Percentiles rank a stretch among this genome's conserved stretches.
Evolutionary conservation across 2,888 invertebrate species (phyloP).

Genomic region (Dryobota labecula): DNA sequence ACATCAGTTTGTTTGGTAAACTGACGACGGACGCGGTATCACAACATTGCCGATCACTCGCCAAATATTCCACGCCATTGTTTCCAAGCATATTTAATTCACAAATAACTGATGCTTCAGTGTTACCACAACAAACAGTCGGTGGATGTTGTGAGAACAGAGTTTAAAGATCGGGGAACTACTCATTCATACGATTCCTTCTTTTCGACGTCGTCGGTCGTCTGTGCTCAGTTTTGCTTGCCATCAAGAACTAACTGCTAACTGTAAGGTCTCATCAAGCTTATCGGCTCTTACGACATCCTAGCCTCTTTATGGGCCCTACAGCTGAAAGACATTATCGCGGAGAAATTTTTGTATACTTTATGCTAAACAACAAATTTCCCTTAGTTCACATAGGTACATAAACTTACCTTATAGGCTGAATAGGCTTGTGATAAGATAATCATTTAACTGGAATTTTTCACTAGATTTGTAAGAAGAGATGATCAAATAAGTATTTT

Average conservation of each 20-base stretch:
- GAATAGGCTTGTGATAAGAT: neutral
- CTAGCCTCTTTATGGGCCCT: neutral
- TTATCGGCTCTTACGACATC: neutral
- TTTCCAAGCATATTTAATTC: constrained; percentile 46
- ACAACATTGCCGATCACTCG: constrained; percentile 73
- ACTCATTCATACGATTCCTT: constrained; percentile 1
- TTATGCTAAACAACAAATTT: neutral
- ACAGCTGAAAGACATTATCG: neutral
- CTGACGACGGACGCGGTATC: constrained; percentile 69
- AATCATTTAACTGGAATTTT: neutral
- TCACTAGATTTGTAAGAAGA: neutral
- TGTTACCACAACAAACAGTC: constrained; percentile 28
- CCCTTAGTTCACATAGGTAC: neutral
- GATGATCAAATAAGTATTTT: constrained; percentile 1
- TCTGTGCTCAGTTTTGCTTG: neutral
- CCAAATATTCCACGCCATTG: constrained; percentile 74
- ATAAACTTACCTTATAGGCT: neutral
- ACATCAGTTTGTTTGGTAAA: constrained; percentile 78
- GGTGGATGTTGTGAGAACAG: constrained; percentile 29
- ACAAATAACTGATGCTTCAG: constrained; percentile 38
- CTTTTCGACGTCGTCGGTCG: neutral
- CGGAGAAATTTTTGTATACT: neutral
- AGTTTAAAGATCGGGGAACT: neutral
- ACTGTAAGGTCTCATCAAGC: neutral
- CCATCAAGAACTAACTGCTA: neutral